Evolutionary conservation across 2,888 invertebrate species (phyloP).

Genomic region (Andrena bicolor): DNA sequence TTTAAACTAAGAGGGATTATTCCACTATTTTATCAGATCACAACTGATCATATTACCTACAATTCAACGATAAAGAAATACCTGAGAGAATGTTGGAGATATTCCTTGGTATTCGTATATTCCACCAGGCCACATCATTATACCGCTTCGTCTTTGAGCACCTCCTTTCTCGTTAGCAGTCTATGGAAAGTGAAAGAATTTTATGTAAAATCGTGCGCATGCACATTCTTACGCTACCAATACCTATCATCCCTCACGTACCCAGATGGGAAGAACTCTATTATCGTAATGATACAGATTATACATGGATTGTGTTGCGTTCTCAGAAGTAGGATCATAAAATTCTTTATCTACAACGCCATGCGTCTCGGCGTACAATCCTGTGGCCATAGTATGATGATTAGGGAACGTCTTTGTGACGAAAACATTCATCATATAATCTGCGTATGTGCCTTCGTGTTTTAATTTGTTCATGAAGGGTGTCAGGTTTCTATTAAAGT

Average conservation of each 20-base stretch:
- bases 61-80: conserved; percentile 37
- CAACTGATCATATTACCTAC: not conserved
- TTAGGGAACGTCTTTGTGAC: conserved; percentile 92
- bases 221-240: not conserved
- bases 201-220: not conserved
- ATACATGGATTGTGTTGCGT: conserved; percentile 78
- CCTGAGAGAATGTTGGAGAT: conserved; percentile 84
- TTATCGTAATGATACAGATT: conserved; percentile 87
- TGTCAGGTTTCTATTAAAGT: conserved; percentile 87
- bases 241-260: conserved; percentile 67
- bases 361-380: conserved; percentile 89
- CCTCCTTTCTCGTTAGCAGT: conserved; percentile 87
- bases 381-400: conserved; percentile 90
- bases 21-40: not conserved
- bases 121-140: conserved; percentile 91
- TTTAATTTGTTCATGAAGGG: conserved; percentile 87
- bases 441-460: conserved; percentile 86
- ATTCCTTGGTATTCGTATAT: conserved; percentile 86
- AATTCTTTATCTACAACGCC: conserved; percentile 89
- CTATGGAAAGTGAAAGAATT: conserved; percentile 78
- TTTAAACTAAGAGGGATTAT: not conserved
- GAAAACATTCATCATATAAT: conserved; percentile 88
- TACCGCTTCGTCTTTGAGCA: conserved; percentile 87
- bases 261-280: conserved; percentile 87
- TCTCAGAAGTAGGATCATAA: conserved; percentile 86